Percentiles rank a stretch among this genome's conserved stretches.
phyloP scores from a whole-genome alignment of 1,140 invertebrate species.

The Triops cancriformis region DNA sequence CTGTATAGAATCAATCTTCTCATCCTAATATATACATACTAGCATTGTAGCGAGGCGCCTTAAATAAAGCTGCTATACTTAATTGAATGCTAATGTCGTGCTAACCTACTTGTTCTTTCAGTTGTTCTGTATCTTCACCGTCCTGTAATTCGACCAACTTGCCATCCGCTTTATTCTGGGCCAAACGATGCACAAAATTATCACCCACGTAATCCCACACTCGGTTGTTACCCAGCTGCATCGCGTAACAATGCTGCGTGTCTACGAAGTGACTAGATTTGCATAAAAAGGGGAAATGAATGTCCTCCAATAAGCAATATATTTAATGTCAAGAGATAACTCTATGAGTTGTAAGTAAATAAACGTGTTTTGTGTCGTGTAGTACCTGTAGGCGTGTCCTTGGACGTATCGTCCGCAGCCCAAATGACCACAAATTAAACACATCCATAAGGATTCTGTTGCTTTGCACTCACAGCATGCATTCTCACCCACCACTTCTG shows the following conservation, averaged over 20 bases:
- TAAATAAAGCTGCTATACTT: conserved; percentile 29
- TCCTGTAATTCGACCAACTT: conserved; percentile 73
- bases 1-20: conserved; percentile 87
- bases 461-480: conserved; percentile 70
- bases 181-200: conserved; percentile 92
- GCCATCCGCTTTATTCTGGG: conserved; percentile 95
- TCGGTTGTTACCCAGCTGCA: conserved; percentile 88
- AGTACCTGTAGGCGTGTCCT: conserved; percentile 58
- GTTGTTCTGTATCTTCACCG: conserved; percentile 25
- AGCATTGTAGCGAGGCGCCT: background rate
- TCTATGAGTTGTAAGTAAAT: no score
- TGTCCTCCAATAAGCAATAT: background rate
- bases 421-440: conserved; percentile 95
- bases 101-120: conserved; percentile 19
- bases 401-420: conserved; percentile 82
- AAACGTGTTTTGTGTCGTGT: background rate
- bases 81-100: conserved; percentile 18
- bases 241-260: conserved; percentile 93
- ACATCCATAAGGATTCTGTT: conserved; percentile 90
- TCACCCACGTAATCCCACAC: conserved; percentile 98
- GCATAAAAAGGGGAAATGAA: background rate
- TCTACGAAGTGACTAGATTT: conserved; percentile 75
- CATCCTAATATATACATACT: conserved; percentile 45
- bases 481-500: conserved; percentile 74
- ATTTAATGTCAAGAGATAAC: background rate